These are phyloP conservation scores for Notoglanidium macrostoma DNA, from an alignment of 2,797 vertebrate species.

Conservation along the genomic window DNA sequence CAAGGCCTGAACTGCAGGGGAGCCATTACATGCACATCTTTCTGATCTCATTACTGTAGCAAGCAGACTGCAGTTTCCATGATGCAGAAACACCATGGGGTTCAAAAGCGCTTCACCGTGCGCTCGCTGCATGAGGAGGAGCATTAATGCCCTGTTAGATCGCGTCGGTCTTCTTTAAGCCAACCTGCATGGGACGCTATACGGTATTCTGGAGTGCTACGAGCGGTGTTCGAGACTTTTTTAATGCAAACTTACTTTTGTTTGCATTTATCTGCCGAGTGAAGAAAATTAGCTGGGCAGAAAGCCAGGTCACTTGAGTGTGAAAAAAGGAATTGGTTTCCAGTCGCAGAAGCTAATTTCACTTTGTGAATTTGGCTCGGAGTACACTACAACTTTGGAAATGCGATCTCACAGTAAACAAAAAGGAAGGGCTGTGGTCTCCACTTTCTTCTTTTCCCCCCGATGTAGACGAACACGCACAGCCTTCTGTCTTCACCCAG, in stretches of 20 bases:
- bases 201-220: background rate
- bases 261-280: background rate
- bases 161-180: background rate
- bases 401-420: background rate
- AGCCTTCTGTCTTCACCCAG: background rate
- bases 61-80: conserved; percentile 62
- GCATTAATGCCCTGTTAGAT: conserved; percentile 18
- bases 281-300: background rate
- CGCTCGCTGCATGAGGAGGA: conserved; percentile 10
- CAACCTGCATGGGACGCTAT: background rate
- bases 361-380: background rate
- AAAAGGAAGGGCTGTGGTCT: background rate
- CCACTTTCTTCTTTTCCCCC: background rate
- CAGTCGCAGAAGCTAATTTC: background rate
- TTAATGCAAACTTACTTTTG: background rate
- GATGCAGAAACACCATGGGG: conserved; percentile 31
- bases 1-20: conserved; percentile 76
- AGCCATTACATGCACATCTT: conserved; percentile 74
- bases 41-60: conserved; percentile 77
- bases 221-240: background rate
- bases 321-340: background rate
- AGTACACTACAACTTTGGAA: background rate
- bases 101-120: conserved; percentile 17
- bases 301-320: background rate
- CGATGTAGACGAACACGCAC: background rate